Evolutionary conservation across 2,888 invertebrate genomes (phyloP), one percentile per base, ranked within the genome.

Genomic region (Spatulosminthurus flaviceps): DNA sequence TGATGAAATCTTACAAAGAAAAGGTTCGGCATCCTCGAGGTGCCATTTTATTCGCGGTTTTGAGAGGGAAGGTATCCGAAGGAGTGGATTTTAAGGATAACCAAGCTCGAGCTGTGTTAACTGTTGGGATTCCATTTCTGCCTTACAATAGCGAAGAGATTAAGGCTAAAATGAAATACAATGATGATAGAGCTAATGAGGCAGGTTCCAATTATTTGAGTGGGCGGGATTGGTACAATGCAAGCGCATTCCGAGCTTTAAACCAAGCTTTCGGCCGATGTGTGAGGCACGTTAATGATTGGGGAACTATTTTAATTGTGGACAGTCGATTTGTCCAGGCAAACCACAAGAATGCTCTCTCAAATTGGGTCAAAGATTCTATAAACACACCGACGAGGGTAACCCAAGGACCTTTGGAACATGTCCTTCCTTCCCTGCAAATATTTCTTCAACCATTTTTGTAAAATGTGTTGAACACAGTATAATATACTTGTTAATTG

Each of bases 251-350:
- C 42, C 76, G 83, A 16, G 83, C 84, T 0, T 79, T 83, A 77
- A 84, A 84, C 41, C 83, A 84, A 75, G 82, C 82, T 0, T 81
- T 84, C 80, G 84, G 84, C 4, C 51, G 84, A n/a, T 83, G 83
- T 66, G 79, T 84, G n/a, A 74, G 84, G 0, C 83, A 84, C 67
- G 19, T 28, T 69, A 69, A 81, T 0, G 84, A 84, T 64, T 84
- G 84, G 84, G 82, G 83, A 9, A 78, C 79, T 0, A 43, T 84
- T 11, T 77, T 85, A 11, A 71, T 85, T 7, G 69, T 82, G 22
- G 83, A 84, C 11, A 26, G 34, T n/a, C 71, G 84, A 51, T 66
- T 83, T 13, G 51, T 11, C n/a, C 4, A 80, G 51, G 9, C 2
- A 13, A 13, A n/a, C 16, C 16, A 51, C 51, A 13, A 19, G 5